Evolutionary conservation across 2,113 vertebrate genomes (phyloP).

Genomic region (Scortum barcoo): DNA sequence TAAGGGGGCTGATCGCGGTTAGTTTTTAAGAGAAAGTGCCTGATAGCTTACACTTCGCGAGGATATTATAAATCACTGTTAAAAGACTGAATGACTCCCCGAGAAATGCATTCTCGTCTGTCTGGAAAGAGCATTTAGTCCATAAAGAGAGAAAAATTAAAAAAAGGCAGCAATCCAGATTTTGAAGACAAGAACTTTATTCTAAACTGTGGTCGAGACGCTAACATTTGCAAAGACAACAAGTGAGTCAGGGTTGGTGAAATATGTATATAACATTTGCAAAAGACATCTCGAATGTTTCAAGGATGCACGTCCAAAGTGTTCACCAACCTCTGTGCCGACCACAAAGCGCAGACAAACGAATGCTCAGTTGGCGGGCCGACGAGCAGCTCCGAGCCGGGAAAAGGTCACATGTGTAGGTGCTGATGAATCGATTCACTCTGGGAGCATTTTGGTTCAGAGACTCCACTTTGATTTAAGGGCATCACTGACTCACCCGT

Average conservation of each 20-base stretch:
- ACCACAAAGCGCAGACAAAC: neutral
- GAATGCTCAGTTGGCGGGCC: slow-evolving; percentile 13
- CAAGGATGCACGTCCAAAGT: neutral
- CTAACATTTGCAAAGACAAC: neutral
- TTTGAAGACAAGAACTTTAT: neutral
- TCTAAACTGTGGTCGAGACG: neutral
- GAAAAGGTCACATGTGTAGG: slow-evolving; percentile 20
- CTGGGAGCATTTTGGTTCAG: neutral
- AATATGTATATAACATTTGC: neutral
- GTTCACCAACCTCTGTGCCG: neutral
- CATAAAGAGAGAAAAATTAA: neutral
- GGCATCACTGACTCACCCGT: slow-evolving; percentile 3
- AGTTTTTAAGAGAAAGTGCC: neutral
- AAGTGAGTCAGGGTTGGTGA: neutral
- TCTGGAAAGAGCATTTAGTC: neutral
- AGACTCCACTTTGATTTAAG: neutral
- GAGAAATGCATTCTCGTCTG: neutral
- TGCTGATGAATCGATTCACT: slow-evolving; percentile 27
- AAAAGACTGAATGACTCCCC: neutral
- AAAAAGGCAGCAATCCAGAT: neutral
- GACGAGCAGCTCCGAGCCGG: neutral
- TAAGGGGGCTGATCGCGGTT: neutral
- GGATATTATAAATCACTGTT: neutral
- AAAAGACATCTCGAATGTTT: too few relatives aligned
- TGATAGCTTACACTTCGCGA: neutral